Percentiles rank a stretch among this genome's conserved stretches.
These are phyloP conservation scores for Drosophila rellima DNA, from an alignment of 2,888 invertebrate species.

Conservation along the genomic window DNA sequence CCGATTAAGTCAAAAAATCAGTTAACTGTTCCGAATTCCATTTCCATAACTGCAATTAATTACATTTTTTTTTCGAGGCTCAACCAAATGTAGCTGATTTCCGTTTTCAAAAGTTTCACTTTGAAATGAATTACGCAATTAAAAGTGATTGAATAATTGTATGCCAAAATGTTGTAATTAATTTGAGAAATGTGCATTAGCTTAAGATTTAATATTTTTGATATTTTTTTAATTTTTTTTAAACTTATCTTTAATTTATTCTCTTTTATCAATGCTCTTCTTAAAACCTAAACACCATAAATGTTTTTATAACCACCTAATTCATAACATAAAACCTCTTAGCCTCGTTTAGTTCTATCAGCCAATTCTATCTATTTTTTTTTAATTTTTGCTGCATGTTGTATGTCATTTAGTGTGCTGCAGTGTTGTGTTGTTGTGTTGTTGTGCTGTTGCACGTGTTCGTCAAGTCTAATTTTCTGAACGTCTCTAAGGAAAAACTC, in stretches of 20 bases:
- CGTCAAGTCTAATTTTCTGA: conserved; percentile 7
- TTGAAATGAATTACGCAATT: neutral
- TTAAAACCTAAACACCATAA: neutral
- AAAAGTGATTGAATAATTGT: neutral
- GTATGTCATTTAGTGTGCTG: conserved; percentile 18
- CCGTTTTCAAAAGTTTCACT: conserved; percentile 6
- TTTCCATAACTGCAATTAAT: conserved; percentile 9
- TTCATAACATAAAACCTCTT: neutral
- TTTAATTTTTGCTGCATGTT: neutral
- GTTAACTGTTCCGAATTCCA: conserved; percentile 23
- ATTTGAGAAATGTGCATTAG: too few species aligned
- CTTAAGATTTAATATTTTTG: too few species aligned
- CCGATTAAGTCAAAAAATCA: conserved; percentile 9
- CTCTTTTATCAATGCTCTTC: neutral
- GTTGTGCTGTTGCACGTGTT: conserved; percentile 41
- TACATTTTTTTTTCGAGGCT: conserved; percentile 3
- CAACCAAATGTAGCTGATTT: neutral
- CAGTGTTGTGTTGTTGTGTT: neutral
- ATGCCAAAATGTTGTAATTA: too few species aligned
- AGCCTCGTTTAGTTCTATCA: conserved; percentile 6
- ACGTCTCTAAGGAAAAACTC: conserved; percentile 62
- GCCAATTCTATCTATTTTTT: conserved; percentile 10
- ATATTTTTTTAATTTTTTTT: neutral
- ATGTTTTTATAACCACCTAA: neutral
- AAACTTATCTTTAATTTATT: neutral